Percentiles rank a stretch among this genome's conserved stretches.
These are phyloP conservation scores for Mesoligia furuncula DNA, from an alignment of 2,888 invertebrate genomes.

Conservation along the genomic window DNA sequence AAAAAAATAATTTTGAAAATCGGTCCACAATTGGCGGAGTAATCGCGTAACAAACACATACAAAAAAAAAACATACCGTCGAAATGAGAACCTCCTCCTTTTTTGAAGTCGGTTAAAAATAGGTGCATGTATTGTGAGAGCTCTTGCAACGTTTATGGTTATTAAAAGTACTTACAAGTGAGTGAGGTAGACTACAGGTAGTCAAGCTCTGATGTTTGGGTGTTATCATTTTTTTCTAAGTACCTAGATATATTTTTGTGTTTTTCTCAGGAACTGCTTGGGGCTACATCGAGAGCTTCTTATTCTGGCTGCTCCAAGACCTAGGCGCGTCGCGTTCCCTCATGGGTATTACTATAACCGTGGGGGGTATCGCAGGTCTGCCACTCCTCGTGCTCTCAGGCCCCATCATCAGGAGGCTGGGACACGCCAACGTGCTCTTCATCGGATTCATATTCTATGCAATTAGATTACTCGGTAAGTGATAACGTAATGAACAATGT, in stretches of 20 bases:
- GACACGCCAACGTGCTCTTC: slow-evolving; percentile 94
- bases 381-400: slow-evolving; percentile 94
- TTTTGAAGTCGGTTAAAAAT: too few relatives aligned
- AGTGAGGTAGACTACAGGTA: background rate
- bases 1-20: too few relatives aligned
- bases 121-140: background rate
- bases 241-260: background rate
- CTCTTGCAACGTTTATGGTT: background rate
- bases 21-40: too few relatives aligned
- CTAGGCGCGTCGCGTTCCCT: slow-evolving; percentile 93
- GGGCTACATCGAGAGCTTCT: slow-evolving; percentile 95
- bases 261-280: slow-evolving; percentile 92
- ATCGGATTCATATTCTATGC: slow-evolving; percentile 94
- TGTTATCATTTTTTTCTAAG: too few relatives aligned
- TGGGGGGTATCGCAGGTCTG: slow-evolving; percentile 94
- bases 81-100: too few relatives aligned
- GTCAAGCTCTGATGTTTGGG: background rate
- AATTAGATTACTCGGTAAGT: slow-evolving; percentile 92
- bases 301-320: slow-evolving; percentile 95
- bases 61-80: too few relatives aligned
- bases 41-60: too few relatives aligned
- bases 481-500: background rate
- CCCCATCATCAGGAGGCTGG: slow-evolving; percentile 93
- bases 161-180: background rate
- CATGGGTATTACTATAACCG: slow-evolving; percentile 95